Conservation (phyloP, 2,797 vertebrate species). For the Loris lydekkerianus region DNA sequence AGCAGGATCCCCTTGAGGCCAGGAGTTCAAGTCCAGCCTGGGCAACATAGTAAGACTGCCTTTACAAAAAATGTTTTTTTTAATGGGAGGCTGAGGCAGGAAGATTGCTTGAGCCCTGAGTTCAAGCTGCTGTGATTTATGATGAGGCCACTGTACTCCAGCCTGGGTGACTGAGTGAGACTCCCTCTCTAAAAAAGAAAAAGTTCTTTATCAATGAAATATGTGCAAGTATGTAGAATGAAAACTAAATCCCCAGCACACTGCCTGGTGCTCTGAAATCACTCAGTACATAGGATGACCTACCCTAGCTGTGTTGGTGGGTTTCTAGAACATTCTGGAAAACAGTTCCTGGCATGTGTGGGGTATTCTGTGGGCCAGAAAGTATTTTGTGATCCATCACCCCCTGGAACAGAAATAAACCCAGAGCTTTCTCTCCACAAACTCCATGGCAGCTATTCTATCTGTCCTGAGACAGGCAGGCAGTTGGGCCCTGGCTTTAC, state of each 20-base stretch:
- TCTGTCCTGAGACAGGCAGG: accelerated
- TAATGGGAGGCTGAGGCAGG: background rate
- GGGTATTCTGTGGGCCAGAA: background rate
- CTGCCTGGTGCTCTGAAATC: background rate
- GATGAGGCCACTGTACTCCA: background rate
- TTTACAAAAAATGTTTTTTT: background rate
- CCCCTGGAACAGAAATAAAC: background rate
- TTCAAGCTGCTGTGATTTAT: background rate
- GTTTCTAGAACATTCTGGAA: background rate
- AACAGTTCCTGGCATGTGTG: background rate
- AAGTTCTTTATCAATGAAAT: background rate
- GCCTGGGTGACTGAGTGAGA: background rate
- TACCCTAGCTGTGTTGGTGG: background rate
- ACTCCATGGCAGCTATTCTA: background rate
- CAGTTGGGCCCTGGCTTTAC: background rate
- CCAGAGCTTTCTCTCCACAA: background rate
- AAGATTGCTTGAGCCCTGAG: background rate
- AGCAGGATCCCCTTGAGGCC: background rate
- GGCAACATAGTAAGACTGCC: background rate
- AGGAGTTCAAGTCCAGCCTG: background rate
- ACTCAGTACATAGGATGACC: too few species aligned
- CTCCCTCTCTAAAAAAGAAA: background rate
- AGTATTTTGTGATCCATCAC: background rate
- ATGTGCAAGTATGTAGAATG: background rate
- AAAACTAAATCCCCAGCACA: accelerated